Evolutionary conservation across 2,113 vertebrate species (phyloP), one percentile per base, ranked within the genome.

Genomic region (Peromyscus leucopus): DNA sequence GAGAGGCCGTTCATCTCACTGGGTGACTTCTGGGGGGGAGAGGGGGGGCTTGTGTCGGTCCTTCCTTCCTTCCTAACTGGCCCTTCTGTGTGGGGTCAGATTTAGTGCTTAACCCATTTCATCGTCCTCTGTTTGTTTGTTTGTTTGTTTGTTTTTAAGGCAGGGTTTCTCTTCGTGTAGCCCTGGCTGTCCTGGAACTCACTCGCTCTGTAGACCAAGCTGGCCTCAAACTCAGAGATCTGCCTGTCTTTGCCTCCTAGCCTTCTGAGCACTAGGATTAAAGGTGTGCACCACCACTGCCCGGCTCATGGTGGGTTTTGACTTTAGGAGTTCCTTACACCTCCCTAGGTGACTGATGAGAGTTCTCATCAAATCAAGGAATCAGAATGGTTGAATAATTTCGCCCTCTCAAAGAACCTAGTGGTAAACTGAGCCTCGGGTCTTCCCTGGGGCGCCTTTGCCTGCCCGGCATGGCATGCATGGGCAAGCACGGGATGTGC

Each of bases 1-100:
- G 90, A 95, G 85, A 94, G 67, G 85, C 17, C 48, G 48, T 79
- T 74, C 88, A 1, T 19, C 96, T 71, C 71, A 55, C 61, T 24
- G 28, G 3, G 31, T 31, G 55, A 33, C 72, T 82, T 72, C 82
- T 72, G 22, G 4, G 46, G 46, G 46, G 4, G 46, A n/a, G n/a
- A n/a, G 46, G 46, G 48, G 63, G 33, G 48, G 5, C 57, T 22
- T 13, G 19, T 1, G 0, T 26, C 78, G 92, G 0, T 26, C 78
- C 94, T 78, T 22, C 10, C 63, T 80, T 33, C 57, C 55, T 63
- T 63, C 55, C 55, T 42, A 83, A 76, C 69, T 83, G 63, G 12
- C 31, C 33, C 17, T 61, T 48, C 78, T 46, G 12, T 7, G 55
- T 7, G 2, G 26, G 88, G 69, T 71, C 88, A 31, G 74, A 63